Base-by-base conservation (phyloP, 2,888 invertebrate genomes). In the Eupeodes luniger region DNA sequence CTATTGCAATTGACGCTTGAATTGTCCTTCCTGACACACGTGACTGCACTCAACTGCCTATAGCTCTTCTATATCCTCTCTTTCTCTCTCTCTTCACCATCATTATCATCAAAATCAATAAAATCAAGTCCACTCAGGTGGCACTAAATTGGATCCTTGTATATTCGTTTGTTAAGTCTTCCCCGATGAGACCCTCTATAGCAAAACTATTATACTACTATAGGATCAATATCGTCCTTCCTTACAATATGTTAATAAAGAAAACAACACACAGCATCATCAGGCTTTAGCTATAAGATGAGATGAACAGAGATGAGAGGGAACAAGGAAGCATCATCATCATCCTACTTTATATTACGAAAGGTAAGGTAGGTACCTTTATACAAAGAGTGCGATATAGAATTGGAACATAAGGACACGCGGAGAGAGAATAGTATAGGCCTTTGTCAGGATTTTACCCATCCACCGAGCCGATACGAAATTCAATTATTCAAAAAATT, bases 401-500 rank as follows among this genome's bases (percentile, higher is more conserved):
- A 34, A 53, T 14, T 11, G 51, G 49, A 16, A 27, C 19, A 36
- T 1, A 11, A 47, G 47, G 14, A 12, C 5, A 5, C 5, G 14
- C 5, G 14, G 27, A 7, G 7, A 10, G 34, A 9, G 66, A 14
- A 66, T 9, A 49, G 14, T 2, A 6, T 51, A 72, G n/a, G 47
- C 72, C 44, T 59, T 47, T 59, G 72, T 47, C 72, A 72, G 47
- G 44, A 57, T 59, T 61, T 19, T 55, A 62, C 9, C 40, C 40
- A 40, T 40, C 40, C 40, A 9, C 11, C 36, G 11, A 9, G 12
- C n/a, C n/a, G 34, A 66, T 47, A 84, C 27, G 55, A 59, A 88
- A 81, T 81, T 88, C 78, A 88, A 85, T 81, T 88, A 88, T 85
- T 88, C 85, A 74, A 78, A 85, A 81, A 88, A 88, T 88, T 84